Percentiles rank a stretch among this genome's conserved stretches.
These are phyloP conservation scores for Trichopoda pennipes DNA, from an alignment of 2,888 invertebrate genomes.

Conservation along the genomic window DNA sequence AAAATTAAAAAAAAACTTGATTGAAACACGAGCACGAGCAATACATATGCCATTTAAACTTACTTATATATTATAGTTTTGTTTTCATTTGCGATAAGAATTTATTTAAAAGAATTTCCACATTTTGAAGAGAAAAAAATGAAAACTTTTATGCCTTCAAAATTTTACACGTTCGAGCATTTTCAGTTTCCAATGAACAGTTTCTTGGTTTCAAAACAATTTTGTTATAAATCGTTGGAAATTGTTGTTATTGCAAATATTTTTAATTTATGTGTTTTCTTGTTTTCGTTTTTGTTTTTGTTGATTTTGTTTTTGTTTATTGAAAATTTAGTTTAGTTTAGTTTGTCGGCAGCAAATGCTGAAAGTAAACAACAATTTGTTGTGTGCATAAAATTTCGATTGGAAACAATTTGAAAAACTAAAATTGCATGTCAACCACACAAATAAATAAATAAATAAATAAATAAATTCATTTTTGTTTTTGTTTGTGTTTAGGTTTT, in stretches of 20 bases:
- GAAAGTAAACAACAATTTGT: slow-evolving; percentile 49
- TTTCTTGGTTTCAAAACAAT: slow-evolving; percentile 19
- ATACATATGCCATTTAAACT: too few species aligned
- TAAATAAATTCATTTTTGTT: slow-evolving; percentile 52
- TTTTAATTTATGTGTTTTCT: not conserved
- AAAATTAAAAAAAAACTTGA: too few species aligned
- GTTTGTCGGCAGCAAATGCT: slow-evolving; percentile 14
- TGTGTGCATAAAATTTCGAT: slow-evolving; percentile 45
- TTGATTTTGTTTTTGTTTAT: not conserved
- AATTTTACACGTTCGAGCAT: not conserved
- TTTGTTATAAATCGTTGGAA: slow-evolving; percentile 37
- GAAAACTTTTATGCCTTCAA: not conserved
- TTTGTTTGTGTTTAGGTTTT: slow-evolving; percentile 7
- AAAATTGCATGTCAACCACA: slow-evolving; percentile 62
- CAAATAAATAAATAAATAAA: slow-evolving; percentile 58
- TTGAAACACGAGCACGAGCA: too few species aligned
- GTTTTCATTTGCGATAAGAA: too few species aligned
- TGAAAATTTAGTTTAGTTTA: slow-evolving; percentile 12
- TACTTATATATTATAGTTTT: too few species aligned
- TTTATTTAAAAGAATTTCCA: not conserved
- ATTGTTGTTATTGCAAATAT: slow-evolving; percentile 8
- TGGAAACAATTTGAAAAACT: slow-evolving; percentile 38
- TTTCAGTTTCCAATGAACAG: slow-evolving; percentile 29
- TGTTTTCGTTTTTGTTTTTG: not conserved
- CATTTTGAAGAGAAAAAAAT: not conserved